Conservation (phyloP, 2,113 vertebrate genomes). For the Pseudonaja textilis region DNA sequence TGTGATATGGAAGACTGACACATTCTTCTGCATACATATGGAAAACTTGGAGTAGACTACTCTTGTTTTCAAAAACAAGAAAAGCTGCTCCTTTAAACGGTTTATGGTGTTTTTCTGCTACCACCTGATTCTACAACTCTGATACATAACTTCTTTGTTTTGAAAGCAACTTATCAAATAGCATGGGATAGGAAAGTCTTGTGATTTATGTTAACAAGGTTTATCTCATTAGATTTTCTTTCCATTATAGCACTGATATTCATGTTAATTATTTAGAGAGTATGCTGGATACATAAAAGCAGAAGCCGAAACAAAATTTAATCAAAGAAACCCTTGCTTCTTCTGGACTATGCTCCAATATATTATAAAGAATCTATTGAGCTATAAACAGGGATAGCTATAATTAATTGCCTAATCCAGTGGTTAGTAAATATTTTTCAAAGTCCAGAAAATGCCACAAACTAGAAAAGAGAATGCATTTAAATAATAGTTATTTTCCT, state of each 20-base stretch:
- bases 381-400: background rate
- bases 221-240: background rate
- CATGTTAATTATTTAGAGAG: background rate
- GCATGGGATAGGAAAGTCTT: background rate
- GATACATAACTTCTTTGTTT: background rate
- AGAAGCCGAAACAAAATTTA: background rate
- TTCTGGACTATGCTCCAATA: background rate
- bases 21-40: background rate
- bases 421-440: background rate
- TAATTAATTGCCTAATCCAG: background rate
- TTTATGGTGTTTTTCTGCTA: background rate
- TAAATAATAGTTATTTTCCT: constrained; percentile 4
- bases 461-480: background rate
- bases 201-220: background rate
- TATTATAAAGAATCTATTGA: background rate
- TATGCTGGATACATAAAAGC: background rate
- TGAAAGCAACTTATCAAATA: background rate
- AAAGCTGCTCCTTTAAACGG: background rate
- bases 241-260: background rate
- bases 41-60: background rate
- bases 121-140: background rate
- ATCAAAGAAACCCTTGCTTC: background rate
- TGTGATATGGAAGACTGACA: background rate
- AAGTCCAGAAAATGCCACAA: background rate
- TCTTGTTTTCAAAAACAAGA: background rate